Evolutionary conservation across 2,888 invertebrate species (phyloP).

Genomic region (Andrena haemorrhoa): DNA sequence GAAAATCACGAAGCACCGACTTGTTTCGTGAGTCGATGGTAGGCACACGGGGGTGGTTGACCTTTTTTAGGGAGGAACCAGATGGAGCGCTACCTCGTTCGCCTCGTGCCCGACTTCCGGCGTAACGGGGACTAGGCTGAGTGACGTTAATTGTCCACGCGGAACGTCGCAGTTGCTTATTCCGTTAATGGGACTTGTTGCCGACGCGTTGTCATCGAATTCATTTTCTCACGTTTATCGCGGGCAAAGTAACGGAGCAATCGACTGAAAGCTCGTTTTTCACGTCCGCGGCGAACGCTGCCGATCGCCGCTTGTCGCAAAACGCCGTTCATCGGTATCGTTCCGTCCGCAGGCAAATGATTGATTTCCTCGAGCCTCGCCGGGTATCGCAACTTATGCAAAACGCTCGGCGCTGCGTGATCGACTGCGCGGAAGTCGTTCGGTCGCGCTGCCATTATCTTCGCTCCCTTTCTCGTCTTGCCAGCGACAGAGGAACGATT

Average conservation of each 20-base stretch:
- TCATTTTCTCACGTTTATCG: constrained; percentile 32
- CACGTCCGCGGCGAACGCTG: not conserved
- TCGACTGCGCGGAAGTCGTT: constrained; percentile 51
- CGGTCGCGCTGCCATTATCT: constrained; percentile 52
- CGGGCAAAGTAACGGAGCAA: not conserved
- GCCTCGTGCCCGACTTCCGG: constrained; percentile 37
- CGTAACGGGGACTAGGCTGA: constrained; percentile 9
- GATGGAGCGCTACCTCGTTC: constrained; percentile 23
- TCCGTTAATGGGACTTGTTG: constrained; percentile 31
- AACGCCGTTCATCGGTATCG: constrained; percentile 39
- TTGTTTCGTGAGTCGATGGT: not conserved
- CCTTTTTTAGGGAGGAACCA: constrained; percentile 11
- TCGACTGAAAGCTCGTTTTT: not conserved
- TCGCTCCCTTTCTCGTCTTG: constrained; percentile 21
- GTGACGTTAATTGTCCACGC: constrained; percentile 33
- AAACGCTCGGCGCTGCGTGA: constrained; percentile 44
- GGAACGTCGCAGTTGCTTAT: constrained; percentile 36
- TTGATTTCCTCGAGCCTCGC: constrained; percentile 55
- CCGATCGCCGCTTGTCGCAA: not conserved
- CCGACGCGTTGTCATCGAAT: constrained; percentile 5
- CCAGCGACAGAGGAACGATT: constrained; percentile 57
- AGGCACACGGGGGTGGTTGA: not conserved
- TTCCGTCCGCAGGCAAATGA: constrained; percentile 53
- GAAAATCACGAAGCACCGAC: not conserved
- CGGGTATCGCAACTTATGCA: constrained; percentile 67